Percentiles rank a stretch among this genome's conserved stretches.
Evolutionary conservation across 2,797 vertebrate genomes (phyloP).

Genomic region (Zenarchopterus dispar): DNA sequence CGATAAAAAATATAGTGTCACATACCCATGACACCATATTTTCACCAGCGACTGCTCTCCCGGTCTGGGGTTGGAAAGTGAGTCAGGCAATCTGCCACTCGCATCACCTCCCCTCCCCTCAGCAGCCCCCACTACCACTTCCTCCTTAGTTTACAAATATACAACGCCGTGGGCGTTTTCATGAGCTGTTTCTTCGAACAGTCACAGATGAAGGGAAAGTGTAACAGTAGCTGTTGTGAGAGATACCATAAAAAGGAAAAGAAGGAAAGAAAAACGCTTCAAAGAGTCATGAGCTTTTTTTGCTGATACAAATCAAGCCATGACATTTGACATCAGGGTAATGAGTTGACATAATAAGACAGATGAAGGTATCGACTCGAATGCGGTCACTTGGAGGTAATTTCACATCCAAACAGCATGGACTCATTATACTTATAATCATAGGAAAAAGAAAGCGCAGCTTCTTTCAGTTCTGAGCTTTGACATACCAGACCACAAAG

Average conservation of each 20-base stretch:
- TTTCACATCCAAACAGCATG: neutral
- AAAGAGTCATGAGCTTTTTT: slow-evolving; percentile 6
- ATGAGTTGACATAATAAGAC: slow-evolving; percentile 6
- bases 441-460: no score
- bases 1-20: neutral
- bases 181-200: slow-evolving; percentile 68
- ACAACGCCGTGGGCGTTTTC: slow-evolving; percentile 71
- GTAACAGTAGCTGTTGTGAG: slow-evolving; percentile 16
- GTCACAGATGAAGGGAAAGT: slow-evolving; percentile 55
- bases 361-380: no score
- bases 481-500: no score
- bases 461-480: no score
- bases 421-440: no score
- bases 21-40: slow-evolving; percentile 10
- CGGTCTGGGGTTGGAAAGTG: slow-evolving; percentile 71
- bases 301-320: neutral
- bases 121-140: slow-evolving; percentile 59
- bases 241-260: neutral
- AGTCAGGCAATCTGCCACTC: slow-evolving; percentile 67
- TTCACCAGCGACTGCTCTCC: slow-evolving; percentile 15
- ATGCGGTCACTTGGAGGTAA: neutral
- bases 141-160: slow-evolving; percentile 72
- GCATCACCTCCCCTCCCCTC: slow-evolving; percentile 13
- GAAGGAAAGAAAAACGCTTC: neutral
- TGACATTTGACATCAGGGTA: neutral